Base-by-base conservation (phyloP, 2,888 invertebrate species). In the Thymelicus acteon region DNA sequence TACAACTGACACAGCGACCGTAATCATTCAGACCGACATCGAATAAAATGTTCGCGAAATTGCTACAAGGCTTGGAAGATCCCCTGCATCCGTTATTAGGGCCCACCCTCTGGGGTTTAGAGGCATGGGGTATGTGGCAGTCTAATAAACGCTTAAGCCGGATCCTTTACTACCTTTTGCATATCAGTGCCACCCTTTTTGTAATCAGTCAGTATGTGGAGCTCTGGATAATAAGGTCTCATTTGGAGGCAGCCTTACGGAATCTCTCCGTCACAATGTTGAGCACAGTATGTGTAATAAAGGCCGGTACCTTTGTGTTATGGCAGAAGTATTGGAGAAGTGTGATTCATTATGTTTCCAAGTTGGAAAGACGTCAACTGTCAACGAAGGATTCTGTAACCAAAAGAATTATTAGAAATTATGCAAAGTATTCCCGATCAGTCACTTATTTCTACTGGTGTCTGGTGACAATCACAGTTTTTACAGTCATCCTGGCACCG, bases 221-320 rank as follows among this genome's bases (percentile, higher is more conserved):
- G 72, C 83, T 92, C 1, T 91, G 87, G 87, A 63, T 82, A 0
- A 85, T 90, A 15, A 83, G 85, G 72, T 76, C 79, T 0, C 78
- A 91, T 40, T 63, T 89, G 2, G 84, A 88, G 60, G 60, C 82
- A 74, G 91, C 91, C 4, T 68, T 91, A 49, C 78, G 86, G 24
- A 92, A 92, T 70, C 77, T 92, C 0, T 91, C 92, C 0, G 78
- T 87, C 0, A 85, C 88, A 0, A 89, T 92, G 88, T 78, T 91
- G 0, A 91, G 90, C 67, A 82, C 87, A 0, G 81, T 91, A 1
- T 91, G 91, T 60, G 84, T 88, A 0, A 76, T 87, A 0, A 92
- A 92, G 78, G 83, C 87, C 3, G 78, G 80, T 1, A 85, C 89
- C 0, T 90, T 90, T 70, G 79, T 92, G 4, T 67, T 74, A 13